Evolutionary conservation across 2,113 vertebrate genomes (phyloP), one percentile per base, ranked within the genome.

Genomic region (Aramus guarauna): DNA sequence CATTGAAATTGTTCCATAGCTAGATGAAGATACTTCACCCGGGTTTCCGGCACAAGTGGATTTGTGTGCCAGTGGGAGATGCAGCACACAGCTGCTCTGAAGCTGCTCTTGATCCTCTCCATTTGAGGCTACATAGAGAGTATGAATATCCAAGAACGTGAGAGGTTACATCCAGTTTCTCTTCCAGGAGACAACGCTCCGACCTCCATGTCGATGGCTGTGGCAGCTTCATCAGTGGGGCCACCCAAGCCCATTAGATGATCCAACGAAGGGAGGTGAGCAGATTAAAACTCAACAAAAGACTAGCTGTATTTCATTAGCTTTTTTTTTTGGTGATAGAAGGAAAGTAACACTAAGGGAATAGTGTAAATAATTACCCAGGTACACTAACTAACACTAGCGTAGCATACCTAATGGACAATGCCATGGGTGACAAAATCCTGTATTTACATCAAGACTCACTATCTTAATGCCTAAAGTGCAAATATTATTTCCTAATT

Each of bases 161-260:
- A 68, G 55, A 55, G 11, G 29, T 58, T 66, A 5, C 12, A 34
- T 29, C 12, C 27, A 30, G 24, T 66, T 77, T 66, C 13, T 64
- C 29, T 58, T 82, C 72, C 21, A 41, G 15, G 22, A 39, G 66
- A 9, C 39, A 45, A 41, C 60, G 37, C 45, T 41, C 24, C 39
- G 36, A 45, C 52, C 30, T 13, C 13, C 10, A 9, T 5, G 16
- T n/a, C 24, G 27, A 8, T 59, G 15, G 4, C 39, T 34, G 29
- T 12, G 32, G 45, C 59, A 37, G 58, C 50, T 58, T 7, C 32
- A 24, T 27, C 58, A 24, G 15, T 24, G 45, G 22, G 66, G 66
- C 12, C 36, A 21, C 20, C 16, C 15, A 6, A 18, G 29, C 30
- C 37, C 2, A 1, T 52, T 21, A 5, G 0, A 19, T n/a, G 62